Base-by-base conservation (phyloP, 2,888 invertebrate species). In the Alentia gelatinosa region DNA sequence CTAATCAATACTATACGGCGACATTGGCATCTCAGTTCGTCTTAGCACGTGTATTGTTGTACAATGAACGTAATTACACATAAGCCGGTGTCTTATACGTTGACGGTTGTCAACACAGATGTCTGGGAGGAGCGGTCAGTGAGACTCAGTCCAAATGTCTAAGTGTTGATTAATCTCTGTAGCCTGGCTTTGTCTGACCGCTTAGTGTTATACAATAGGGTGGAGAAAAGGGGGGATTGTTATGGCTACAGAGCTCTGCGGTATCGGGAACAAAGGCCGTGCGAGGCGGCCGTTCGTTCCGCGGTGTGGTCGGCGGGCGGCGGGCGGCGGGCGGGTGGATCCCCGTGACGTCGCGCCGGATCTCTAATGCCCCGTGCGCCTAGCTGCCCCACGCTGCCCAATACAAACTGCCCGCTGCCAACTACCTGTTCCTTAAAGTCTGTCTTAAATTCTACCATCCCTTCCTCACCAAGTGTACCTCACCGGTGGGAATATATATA, bases 281-380 rank as follows among this genome's bases (percentile, higher is more conserved):
- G 68, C 30, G 30, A 26, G 12, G 68, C 1, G 79, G 79, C 79
- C 79, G 79, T 79, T 79, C 35, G 79, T 79, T 79, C 79, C 79
- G 79, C 79, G 37, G n/a, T n/a, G n/a, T n/a, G n/a, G n/a, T n/a
- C n/a, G n/a, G 79, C 79, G 79, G 79, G 23, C 15, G 35, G 19
- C 79, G 79, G 79, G 79, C 79, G 79, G 39, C 12, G 79, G 37
- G 37, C 37, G 37, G n/a, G 37, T 15, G 37, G 39, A 79, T 79
- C 79, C 79, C 79, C 79, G 79, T 79, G 79, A 79, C 79, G 37
- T 35, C 15, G 39, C 19, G 37, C 39, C 79, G 68, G 68, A 68
- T 47, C 47, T 47, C 47, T 19, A 19, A 7, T 19, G n/a, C n/a
- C n/a, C n/a, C n/a, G n/a, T n/a, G n/a, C n/a, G n/a, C n/a, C n/a